These are phyloP conservation scores for Conistra vaccinii DNA, from an alignment of 2,888 invertebrate species.

Conservation along the genomic window DNA sequence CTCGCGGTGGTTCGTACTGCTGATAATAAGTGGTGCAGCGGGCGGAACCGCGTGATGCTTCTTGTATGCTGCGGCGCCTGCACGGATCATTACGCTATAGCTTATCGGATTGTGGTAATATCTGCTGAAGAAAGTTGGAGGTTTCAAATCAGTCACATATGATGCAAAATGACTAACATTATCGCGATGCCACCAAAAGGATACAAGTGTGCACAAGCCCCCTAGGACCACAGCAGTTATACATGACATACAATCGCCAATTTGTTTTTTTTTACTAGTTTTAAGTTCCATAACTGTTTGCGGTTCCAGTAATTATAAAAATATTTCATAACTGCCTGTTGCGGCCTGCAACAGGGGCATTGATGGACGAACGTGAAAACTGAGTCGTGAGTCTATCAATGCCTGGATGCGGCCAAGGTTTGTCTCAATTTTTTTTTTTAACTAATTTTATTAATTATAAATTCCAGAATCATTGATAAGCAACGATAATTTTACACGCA, in stretches of 20 bases:
- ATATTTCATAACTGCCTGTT: too few species aligned
- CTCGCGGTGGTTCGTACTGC: constrained; percentile 13
- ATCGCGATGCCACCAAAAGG: too few species aligned
- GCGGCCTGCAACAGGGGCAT: too few species aligned
- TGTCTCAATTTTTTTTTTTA: too few species aligned
- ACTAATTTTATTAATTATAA: too few species aligned
- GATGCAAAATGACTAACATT: neutral
- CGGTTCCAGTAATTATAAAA: neutral
- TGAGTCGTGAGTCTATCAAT: too few species aligned
- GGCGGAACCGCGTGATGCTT: constrained; percentile 44
- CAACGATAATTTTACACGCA: too few species aligned
- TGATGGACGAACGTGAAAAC: too few species aligned
- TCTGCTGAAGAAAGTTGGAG: neutral
- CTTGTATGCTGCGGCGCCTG: constrained; percentile 49
- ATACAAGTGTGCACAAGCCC: neutral
- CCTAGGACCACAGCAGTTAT: neutral
- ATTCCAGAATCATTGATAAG: too few species aligned
- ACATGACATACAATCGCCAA: too few species aligned
- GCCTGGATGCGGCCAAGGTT: too few species aligned
- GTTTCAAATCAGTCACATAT: neutral
- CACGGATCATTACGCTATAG: constrained; percentile 50
- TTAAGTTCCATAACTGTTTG: neutral
- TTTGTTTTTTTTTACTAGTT: neutral
- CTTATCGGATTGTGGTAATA: constrained; percentile 23
- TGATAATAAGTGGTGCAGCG: constrained; percentile 34